Evolutionary conservation across 2,888 invertebrate species (phyloP).

Genomic region (Serripes groenlandicus): DNA sequence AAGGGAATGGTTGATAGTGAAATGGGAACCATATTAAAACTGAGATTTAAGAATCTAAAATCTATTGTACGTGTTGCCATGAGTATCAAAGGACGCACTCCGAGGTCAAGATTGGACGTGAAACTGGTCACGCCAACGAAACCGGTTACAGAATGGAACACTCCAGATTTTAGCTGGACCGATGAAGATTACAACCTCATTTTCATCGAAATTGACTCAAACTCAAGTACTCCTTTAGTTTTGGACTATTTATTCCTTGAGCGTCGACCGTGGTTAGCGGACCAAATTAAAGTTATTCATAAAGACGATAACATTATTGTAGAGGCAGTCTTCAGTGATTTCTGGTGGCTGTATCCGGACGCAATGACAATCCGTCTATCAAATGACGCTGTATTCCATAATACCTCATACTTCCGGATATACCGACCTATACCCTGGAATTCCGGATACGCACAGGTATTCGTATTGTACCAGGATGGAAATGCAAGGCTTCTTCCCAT

Average conservation of each 20-base stretch:
- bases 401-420: conserved; percentile 72
- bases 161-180: conserved; percentile 75
- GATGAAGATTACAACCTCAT: conserved; percentile 68
- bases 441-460: conserved; percentile 72
- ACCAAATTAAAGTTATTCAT: conserved; percentile 64
- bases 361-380: conserved; percentile 69
- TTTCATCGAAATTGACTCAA: conserved; percentile 59
- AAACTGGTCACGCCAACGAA: conserved; percentile 49
- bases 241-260: conserved; percentile 66
- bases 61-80: conserved; percentile 47
- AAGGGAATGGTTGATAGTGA: conserved; percentile 74
- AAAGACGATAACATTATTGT: conserved; percentile 70
- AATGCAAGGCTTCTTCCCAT: conserved; percentile 74
- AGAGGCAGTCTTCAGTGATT: conserved; percentile 73
- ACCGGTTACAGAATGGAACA: conserved; percentile 61
- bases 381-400: conserved; percentile 58
- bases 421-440: conserved; percentile 74
- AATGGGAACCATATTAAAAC: conserved; percentile 71
- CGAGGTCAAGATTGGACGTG: conserved; percentile 33
- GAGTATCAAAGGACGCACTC: conserved; percentile 59
- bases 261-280: conserved; percentile 71
- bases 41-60: conserved; percentile 60
- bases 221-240: conserved; percentile 48
- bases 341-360: conserved; percentile 77
- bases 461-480: conserved; percentile 77